Evolutionary conservation across 2,888 invertebrate genomes (phyloP).

Genomic region (Phaedon cochleariae): DNA sequence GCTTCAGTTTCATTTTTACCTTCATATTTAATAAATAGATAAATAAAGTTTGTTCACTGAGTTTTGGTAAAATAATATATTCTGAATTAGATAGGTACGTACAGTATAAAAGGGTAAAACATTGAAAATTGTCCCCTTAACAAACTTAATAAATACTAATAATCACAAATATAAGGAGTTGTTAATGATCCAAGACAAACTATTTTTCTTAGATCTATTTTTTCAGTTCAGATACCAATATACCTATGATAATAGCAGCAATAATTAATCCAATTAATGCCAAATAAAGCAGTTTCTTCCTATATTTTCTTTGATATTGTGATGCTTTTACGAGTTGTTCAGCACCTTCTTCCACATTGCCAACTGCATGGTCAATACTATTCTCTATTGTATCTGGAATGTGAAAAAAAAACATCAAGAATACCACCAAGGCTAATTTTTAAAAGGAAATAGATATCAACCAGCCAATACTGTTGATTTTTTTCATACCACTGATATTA

Average conservation of each 20-base stretch:
- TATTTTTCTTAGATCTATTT: slow-evolving; percentile 17
- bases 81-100: background rate
- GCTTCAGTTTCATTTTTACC: no score
- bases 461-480: no score
- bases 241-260: slow-evolving; percentile 73
- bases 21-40: no score
- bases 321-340: slow-evolving; percentile 84
- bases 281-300: slow-evolving; percentile 78
- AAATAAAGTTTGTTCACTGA: no score
- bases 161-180: slow-evolving; percentile 3
- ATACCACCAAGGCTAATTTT: no score
- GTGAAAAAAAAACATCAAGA: slow-evolving; percentile 41
- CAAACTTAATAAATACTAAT: background rate
- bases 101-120: background rate
- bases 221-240: slow-evolving; percentile 61
- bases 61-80: background rate
- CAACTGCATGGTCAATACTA: slow-evolving; percentile 78
- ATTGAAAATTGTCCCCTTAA: background rate
- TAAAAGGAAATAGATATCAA: no score
- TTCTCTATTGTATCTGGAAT: slow-evolving; percentile 82
- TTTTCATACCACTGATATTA: no score
- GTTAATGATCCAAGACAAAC: no score
- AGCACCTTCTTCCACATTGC: slow-evolving; percentile 80
- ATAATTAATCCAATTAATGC: slow-evolving; percentile 73
- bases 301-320: slow-evolving; percentile 78